Base-by-base conservation (phyloP, 2,113 vertebrate genomes). In the Piliocolobus tephrosceles region DNA sequence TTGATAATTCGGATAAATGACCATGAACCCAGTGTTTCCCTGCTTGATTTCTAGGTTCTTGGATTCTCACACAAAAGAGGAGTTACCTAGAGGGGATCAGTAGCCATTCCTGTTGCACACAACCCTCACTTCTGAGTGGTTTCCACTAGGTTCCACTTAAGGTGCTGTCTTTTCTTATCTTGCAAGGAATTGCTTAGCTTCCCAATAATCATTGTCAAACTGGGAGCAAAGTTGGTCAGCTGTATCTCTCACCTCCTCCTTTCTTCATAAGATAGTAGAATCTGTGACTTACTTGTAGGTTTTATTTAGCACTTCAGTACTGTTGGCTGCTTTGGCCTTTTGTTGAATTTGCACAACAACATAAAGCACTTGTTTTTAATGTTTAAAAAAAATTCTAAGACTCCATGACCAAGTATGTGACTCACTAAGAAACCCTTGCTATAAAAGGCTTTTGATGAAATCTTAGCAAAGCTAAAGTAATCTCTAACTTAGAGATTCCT, bases 401-500 rank as follows among this genome's bases (percentile, higher is more conserved):
- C 30, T 92, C 40, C 11, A 10, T 87, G 66, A 92, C 88, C 85
- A 79, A 86, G 78, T 90, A 27, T 5, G 30, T 96, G 84, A 92
- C 82, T 97, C 84, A 91, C 45, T 61, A 90, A 70, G 73, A 95
- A 96, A 87, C 68, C 61, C 45, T 90, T 90, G 75, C 95, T 96
- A 32, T 93, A 88, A 90, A 96, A 96, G 76, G 83, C 64, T 91
- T 90, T 92, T 72, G 50, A 92, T 88, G 84, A 88, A 58, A 61
- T 87, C 70, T 93, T 72, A 93, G 94, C 79, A 88, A 76, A 87
- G 83, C 89, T 95, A 35, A 89, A 96, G 81, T 50, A 88, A 27
- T 91, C 70, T 91, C n/a, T 22, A 79, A 93, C 88, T 95, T 82
- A 92, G 95, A 96, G 94, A 92, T 92, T 96, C 93, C 90, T 90